phyloP scores from a whole-genome alignment of 1,140 invertebrate genomes.

The Drosophila ficusphila region DNA sequence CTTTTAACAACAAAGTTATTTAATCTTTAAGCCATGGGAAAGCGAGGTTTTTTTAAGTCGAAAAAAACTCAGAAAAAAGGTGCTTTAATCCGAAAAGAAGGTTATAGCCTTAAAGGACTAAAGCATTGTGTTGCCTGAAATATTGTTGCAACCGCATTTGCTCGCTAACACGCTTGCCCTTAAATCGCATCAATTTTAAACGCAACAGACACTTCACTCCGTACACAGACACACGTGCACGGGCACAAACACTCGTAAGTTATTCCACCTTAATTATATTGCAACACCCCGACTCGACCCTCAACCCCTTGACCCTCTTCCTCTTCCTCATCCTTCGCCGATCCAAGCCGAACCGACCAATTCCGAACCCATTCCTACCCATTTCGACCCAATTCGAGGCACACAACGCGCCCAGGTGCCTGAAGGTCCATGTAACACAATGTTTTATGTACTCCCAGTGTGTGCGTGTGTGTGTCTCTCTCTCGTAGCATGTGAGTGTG shows the following conservation, averaged over 20 bases:
- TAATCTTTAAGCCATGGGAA: background rate
- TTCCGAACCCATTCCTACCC: constrained; percentile 43
- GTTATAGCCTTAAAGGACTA: constrained; percentile 29
- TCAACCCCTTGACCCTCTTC: background rate
- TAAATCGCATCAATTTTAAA: constrained; percentile 75
- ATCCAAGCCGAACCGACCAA: constrained; percentile 12
- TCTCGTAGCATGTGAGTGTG: background rate
- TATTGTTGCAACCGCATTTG: constrained; percentile 23
- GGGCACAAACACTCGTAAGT: constrained; percentile 53
- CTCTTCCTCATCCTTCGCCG: background rate
- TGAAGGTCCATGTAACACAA: constrained; percentile 77
- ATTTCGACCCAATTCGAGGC: constrained; percentile 48
- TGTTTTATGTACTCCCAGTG: constrained; percentile 72
- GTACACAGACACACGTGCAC: constrained; percentile 16
- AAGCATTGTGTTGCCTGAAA: constrained; percentile 12
- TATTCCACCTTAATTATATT: constrained; percentile 81
- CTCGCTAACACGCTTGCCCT: constrained; percentile 39
- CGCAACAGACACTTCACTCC: constrained; percentile 57
- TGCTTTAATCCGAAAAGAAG: background rate
- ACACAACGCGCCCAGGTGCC: constrained; percentile 69
- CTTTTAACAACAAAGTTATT: background rate
- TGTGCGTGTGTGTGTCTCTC: constrained; percentile 34
- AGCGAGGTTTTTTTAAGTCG: no score
- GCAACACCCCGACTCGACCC: constrained; percentile 61
- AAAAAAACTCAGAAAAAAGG: no score